These are phyloP conservation scores for Camptogramma bilineatum DNA, from an alignment of 2,888 invertebrate genomes.

Conservation along the genomic window DNA sequence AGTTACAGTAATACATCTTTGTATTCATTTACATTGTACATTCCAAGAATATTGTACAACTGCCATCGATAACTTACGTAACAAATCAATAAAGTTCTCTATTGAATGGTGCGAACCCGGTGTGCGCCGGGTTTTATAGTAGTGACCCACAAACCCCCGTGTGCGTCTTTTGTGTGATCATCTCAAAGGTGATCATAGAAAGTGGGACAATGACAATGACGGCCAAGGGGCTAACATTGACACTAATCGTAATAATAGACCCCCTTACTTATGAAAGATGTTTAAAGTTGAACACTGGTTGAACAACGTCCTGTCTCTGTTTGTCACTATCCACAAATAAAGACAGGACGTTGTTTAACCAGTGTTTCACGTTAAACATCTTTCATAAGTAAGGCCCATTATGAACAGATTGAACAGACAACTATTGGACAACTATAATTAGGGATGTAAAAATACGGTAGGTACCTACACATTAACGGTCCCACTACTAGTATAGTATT, in stretches of 20 bases:
- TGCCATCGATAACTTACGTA: slow-evolving; percentile 25
- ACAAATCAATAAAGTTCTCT: slow-evolving; percentile 20
- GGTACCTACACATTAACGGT: too few species aligned
- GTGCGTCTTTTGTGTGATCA: slow-evolving; percentile 18
- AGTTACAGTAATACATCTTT: background rate
- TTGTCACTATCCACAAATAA: too few species aligned
- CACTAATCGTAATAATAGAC: background rate
- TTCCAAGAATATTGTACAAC: slow-evolving; percentile 16
- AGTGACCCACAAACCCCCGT: slow-evolving; percentile 29
- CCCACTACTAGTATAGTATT: too few species aligned
- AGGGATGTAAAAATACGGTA: too few species aligned
- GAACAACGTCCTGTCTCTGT: too few species aligned
- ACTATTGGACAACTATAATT: too few species aligned
- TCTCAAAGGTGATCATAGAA: too few species aligned
- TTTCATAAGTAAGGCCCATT: too few species aligned
- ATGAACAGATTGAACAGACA: background rate
- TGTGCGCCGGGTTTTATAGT: slow-evolving; percentile 20
- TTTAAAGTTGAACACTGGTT: too few species aligned
- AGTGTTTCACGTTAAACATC: too few species aligned
- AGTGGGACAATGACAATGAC: slow-evolving; percentile 16
- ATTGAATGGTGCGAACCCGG: slow-evolving; percentile 21
- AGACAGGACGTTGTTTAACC: too few species aligned
- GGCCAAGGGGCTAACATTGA: slow-evolving; percentile 14
- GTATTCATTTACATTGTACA: slow-evolving; percentile 8
- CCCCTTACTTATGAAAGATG: too few species aligned